These are phyloP conservation scores for Mylabris sibirica DNA, from an alignment of 2,888 invertebrate species.

Conservation along the genomic window DNA sequence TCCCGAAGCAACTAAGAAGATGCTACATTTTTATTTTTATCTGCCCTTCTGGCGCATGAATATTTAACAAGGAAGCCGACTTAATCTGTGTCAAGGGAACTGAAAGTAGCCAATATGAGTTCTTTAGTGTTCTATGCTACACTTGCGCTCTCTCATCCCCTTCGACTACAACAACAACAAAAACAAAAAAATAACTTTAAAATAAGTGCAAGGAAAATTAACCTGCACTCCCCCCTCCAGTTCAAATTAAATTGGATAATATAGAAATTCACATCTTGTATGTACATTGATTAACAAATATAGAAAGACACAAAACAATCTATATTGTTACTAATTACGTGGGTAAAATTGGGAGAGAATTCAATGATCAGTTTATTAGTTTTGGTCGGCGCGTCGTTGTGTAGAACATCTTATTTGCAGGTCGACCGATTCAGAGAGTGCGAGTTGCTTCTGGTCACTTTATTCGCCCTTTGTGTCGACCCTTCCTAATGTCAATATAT, in stretches of 20 bases:
- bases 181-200: slow-evolving; percentile 15
- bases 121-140: slow-evolving; percentile 51
- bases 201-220: slow-evolving; percentile 30
- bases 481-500: slow-evolving; percentile 58
- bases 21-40: slow-evolving; percentile 65
- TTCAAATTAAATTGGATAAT: background rate
- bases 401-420: slow-evolving; percentile 58
- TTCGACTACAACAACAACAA: too few species aligned
- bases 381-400: slow-evolving; percentile 36
- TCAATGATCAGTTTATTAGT: background rate
- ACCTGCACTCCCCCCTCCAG: slow-evolving; percentile 43
- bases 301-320: background rate
- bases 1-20: slow-evolving; percentile 53
- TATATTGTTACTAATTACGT: background rate
- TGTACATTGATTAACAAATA: background rate
- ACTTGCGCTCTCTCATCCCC: slow-evolving; percentile 23
- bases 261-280: too few species aligned
- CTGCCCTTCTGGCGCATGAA: slow-evolving; percentile 67
- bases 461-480: slow-evolving; percentile 55
- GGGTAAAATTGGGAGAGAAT: background rate
- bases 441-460: slow-evolving; percentile 57
- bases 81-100: slow-evolving; percentile 68
- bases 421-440: slow-evolving; percentile 50
- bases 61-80: slow-evolving; percentile 66
- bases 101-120: slow-evolving; percentile 62